Base-by-base conservation (phyloP, 2,113 vertebrate species). In the Mastomys coucha region DNA sequence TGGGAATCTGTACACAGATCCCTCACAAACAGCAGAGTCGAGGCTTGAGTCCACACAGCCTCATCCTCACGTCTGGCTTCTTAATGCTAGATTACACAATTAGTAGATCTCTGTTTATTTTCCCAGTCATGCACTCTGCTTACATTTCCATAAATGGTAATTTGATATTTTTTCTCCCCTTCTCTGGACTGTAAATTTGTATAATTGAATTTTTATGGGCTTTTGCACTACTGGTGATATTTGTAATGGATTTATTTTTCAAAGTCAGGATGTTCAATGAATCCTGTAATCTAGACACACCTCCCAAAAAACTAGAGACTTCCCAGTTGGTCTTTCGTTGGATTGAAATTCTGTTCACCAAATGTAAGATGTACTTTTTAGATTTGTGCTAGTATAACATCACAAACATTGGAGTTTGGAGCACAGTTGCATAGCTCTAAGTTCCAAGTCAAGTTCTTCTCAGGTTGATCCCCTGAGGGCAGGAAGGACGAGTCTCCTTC, bases 241-340 rank as follows among this genome's bases (percentile, higher is more conserved):
- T 95, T 88, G 33, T 96, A 96, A 75, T 78, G 63, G 56, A 72
- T 94, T 95, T 91, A 84, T 96, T 95, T 96, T 88, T 67, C 58
- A 31, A 95, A 94, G 2, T 70, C 78, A 80, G 7, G 60, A 56
- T 77, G 72, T n/a, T 94, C 91, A 96, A 45, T 92, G 89, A 89
- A 45, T 91, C 9, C 60, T 53, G 1, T 94, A 73, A 96, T 96
- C 24, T 60, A 36, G 84, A 95, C 91, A 28, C 42, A 72, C 51
- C 56, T 95, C 72, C 58, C 42, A 16, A 88, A 69, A 85, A 77
- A 86, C 53, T n/a, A 53, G 49, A 63, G 33, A 14, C 17, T 33
- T 51, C 70, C 26, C 36, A 49, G 39, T 63, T 42, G 2, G 16
- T 75, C 19, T 93, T 45, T 91, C 53, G n/a, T 78, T 86, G 33